A percentile compares a stretch with the other conserved stretches of the same genome.
Evolutionary conservation across 2,797 vertebrate species (phyloP).

Genomic region (Sebastes melanostomus): DNA sequence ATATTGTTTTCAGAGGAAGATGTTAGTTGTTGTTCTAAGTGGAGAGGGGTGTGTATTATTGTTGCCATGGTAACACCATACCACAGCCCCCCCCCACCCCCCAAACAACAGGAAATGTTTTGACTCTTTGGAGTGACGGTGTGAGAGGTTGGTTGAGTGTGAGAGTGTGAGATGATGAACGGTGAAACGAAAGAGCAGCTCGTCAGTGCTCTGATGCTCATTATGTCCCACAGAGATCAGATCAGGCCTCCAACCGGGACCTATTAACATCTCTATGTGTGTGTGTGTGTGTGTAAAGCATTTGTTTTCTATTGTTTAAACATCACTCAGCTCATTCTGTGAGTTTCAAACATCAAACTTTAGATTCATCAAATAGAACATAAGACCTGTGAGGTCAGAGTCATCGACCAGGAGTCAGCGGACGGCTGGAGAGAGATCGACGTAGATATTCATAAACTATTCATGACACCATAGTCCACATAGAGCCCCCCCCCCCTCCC

Average conservation of each 20-base stretch:
- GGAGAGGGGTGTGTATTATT: background rate
- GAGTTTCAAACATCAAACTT: background rate
- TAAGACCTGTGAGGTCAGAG: background rate
- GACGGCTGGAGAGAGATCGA: background rate
- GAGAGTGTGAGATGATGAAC: constrained; percentile 1
- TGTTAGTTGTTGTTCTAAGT: background rate
- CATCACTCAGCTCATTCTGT: background rate
- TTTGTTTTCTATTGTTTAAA: background rate
- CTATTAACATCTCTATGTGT: constrained; percentile 24
- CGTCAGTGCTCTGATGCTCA: constrained; percentile 55
- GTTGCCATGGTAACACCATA: constrained; percentile 27
- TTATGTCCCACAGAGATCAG: constrained; percentile 35
- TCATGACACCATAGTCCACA: background rate
- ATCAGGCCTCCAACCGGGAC: constrained; percentile 32
- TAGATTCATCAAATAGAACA: too few relatives aligned
- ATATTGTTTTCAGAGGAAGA: background rate
- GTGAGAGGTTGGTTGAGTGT: background rate
- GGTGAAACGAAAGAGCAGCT: constrained; percentile 17
- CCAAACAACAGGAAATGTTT: constrained; percentile 46
- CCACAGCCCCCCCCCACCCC: background rate
- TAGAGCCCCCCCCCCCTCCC: background rate
- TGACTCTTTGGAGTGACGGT: constrained; percentile 29
- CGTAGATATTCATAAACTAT: background rate
- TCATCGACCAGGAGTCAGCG: background rate
- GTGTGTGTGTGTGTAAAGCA: background rate